Conservation (phyloP, 2,888 invertebrate species). For the Clostera curtula region DNA sequence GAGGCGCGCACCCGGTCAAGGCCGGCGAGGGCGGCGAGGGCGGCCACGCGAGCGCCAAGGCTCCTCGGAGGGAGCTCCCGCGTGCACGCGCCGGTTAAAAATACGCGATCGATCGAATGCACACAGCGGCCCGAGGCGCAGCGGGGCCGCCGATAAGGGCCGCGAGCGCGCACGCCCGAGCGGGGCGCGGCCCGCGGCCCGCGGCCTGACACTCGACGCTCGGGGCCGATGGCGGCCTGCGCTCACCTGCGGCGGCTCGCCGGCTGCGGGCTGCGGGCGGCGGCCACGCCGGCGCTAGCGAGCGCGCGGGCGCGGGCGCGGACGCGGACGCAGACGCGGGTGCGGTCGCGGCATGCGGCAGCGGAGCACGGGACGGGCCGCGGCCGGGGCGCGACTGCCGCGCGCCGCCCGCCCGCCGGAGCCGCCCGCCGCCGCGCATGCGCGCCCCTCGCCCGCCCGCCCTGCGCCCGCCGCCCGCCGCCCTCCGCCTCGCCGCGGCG, state of each 20-base stretch:
- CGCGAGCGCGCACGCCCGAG: conserved; percentile 16
- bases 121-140: conserved; percentile 2
- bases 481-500: conserved; percentile 20
- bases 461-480: conserved; percentile 20
- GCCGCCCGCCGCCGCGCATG: conserved; percentile 32
- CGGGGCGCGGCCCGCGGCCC: conserved; percentile 8
- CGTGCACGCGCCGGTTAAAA: too few species aligned
- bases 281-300: conserved; percentile 51
- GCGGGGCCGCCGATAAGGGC: conserved; percentile 7
- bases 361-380: conserved; percentile 39
- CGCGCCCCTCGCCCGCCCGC: conserved; percentile 22
- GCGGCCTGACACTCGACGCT: conserved; percentile 15
- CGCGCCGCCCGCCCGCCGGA: conserved; percentile 46
- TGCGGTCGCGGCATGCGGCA: conserved; percentile 42
- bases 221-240: conserved; percentile 29
- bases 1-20: not conserved
- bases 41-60: conserved; percentile 4
- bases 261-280: conserved; percentile 35
- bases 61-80: too few species aligned
- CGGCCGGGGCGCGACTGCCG: conserved; percentile 52
- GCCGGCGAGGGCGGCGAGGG: conserved; percentile 2
- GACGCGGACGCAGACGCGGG: conserved; percentile 49
- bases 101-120: conserved; percentile 5
- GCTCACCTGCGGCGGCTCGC: conserved; percentile 28
- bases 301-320: conserved; percentile 46